Conservation (phyloP, 2,113 vertebrate species). For the Hydropotes inermis region DNA sequence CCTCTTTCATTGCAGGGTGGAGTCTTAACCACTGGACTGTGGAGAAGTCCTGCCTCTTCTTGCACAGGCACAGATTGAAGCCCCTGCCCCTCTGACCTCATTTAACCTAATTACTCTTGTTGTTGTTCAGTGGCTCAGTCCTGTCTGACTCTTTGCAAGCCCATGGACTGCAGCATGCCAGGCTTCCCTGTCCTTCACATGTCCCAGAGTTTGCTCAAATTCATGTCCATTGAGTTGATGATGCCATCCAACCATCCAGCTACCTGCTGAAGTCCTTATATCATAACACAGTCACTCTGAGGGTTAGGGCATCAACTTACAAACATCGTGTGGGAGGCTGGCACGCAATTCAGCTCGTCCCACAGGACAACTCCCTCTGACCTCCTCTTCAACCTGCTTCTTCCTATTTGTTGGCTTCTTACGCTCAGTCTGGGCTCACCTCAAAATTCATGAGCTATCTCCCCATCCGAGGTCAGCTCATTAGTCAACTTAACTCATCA, state of each 20-base stretch:
- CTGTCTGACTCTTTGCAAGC: neutral
- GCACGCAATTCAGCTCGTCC: neutral
- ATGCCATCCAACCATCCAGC: neutral
- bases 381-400: neutral
- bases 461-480: neutral
- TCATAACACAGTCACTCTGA: rapidly evolving
- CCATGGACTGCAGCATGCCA: neutral
- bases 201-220: neutral
- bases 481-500: neutral
- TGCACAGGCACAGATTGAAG: neutral
- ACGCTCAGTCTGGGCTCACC: neutral
- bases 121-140: neutral
- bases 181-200: neutral
- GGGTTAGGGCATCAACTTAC: neutral
- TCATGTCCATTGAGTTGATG: neutral
- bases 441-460: neutral
- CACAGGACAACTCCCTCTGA: neutral
- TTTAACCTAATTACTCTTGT: neutral
- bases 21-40: neutral
- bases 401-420: neutral
- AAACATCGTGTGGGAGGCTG: neutral
- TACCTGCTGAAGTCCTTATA: neutral
- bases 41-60: neutral
- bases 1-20: neutral
- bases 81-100: neutral